phyloP scores from a whole-genome alignment of 2,113 vertebrate genomes.

The Brienomyrus longianalis region DNA sequence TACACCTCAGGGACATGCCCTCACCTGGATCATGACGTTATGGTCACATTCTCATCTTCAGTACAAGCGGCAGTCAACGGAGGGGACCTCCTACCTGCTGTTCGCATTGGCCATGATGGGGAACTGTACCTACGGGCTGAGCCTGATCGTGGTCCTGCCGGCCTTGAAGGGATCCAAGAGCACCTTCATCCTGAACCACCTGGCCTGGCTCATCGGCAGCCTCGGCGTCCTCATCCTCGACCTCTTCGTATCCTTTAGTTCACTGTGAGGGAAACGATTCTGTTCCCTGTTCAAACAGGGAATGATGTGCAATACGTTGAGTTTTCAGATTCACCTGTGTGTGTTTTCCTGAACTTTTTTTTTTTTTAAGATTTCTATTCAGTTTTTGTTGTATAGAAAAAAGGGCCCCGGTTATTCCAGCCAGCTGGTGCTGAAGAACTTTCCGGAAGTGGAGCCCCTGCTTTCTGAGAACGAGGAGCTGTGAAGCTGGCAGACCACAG shows the following conservation, averaged over 20 bases:
- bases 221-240: conserved; percentile 59
- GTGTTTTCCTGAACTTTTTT: conserved; percentile 44
- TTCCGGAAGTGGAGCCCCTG: conserved; percentile 51
- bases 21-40: not conserved
- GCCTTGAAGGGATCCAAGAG: conserved; percentile 33
- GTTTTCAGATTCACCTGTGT: not conserved
- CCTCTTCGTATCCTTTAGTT: conserved; percentile 58
- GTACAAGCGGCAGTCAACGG: conserved; percentile 55
- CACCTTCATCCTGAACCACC: conserved; percentile 52
- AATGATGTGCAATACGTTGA: not conserved
- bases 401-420: conserved; percentile 6
- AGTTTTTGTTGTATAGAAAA: conserved; percentile 51
- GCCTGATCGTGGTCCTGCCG: conserved; percentile 54
- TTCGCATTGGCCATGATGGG: conserved; percentile 55
- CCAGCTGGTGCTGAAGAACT: conserved; percentile 6
- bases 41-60: conserved; percentile 14
- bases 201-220: conserved; percentile 61
- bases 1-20: not conserved
- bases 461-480: conserved; percentile 45
- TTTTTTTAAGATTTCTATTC: conserved; percentile 47
- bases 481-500: conserved; percentile 22
- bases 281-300: not conserved
- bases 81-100: conserved; percentile 56
- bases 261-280: not conserved
- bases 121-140: conserved; percentile 51